Evolutionary conservation across 2,888 invertebrate genomes (phyloP).

Genomic region (Entomobrya proxima): DNA sequence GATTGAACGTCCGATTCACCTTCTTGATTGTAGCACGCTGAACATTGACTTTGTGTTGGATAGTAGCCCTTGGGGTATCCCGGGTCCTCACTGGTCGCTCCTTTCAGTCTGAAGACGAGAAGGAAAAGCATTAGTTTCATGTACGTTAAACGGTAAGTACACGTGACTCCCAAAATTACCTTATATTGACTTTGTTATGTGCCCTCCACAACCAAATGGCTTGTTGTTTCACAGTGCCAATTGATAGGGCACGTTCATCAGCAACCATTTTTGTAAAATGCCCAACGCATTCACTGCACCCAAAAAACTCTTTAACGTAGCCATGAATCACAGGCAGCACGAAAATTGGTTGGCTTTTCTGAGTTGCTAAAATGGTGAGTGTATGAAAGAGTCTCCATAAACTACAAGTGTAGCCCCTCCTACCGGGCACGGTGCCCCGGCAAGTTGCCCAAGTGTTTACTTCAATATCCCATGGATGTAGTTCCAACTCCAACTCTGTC

Average conservation of each 20-base stretch:
- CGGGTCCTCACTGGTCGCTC: slow-evolving; percentile 94
- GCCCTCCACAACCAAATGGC: slow-evolving; percentile 96
- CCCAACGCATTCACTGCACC: slow-evolving; percentile 91
- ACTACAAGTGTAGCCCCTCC: slow-evolving; percentile 94
- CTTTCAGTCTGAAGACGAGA: slow-evolving; percentile 80
- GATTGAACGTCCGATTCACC: too few relatives aligned
- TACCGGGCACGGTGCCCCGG: slow-evolving; percentile 83
- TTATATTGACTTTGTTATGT: slow-evolving; percentile 94
- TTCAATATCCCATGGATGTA: slow-evolving; percentile 74
- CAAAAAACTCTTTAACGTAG: slow-evolving; percentile 94
- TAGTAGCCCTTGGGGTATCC: slow-evolving; percentile 92
- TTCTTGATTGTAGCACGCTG: slow-evolving; percentile 81
- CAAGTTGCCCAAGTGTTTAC: slow-evolving; percentile 86
- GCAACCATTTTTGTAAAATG: slow-evolving; percentile 93
- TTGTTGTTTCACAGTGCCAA: slow-evolving; percentile 72
- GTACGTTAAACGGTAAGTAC: not conserved
- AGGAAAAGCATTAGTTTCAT: not conserved
- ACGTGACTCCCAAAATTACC: slow-evolving; percentile 77
- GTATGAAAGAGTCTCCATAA: slow-evolving; percentile 97
- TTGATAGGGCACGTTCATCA: slow-evolving; percentile 80
- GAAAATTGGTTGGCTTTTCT: slow-evolving; percentile 78
- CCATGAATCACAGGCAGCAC: slow-evolving; percentile 90
- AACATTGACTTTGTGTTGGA: slow-evolving; percentile 85
- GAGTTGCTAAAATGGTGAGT: slow-evolving; percentile 86
- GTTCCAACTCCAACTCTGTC: slow-evolving; percentile 77